Base-by-base conservation (phyloP, 2,113 vertebrate genomes). In the Hylia prasina region DNA sequence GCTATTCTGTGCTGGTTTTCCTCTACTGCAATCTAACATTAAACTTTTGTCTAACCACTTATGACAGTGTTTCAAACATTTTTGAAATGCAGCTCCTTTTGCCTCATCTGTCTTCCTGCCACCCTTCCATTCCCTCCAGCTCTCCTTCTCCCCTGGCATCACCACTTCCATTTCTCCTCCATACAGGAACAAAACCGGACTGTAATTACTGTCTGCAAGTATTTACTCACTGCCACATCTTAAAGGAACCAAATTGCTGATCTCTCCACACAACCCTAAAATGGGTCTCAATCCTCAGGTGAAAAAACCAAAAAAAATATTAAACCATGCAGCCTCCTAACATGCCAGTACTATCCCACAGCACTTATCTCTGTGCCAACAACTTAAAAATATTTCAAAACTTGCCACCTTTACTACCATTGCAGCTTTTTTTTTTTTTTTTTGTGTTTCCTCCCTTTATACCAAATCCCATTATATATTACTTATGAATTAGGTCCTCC, bases 71-170 rank as follows among this genome's bases (percentile, higher is more conserved):
- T 90, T 69, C 53, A 88, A 92, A 33, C 28, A 18, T 48, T 86
- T 93, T 86, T 61, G 73, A 94, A 90, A 73, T 70, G 58, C 66
- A 93, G 10, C 17, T 40, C 28, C 23, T 88, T 90, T 69, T 53
- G 14, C 64, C 63, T 94, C 82, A 92, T 93, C 54, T 54, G 56
- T 94, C 86, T 94, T 96, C 75, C 88, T 93, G 88, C 58, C 75
- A 83, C 54, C 31, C 11, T 73, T 63, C 57, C 27, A 23, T 79
- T 80, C 61, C 65, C 47, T 83, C 68, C 18, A 63, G 31, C 33
- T 54, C 19, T 95, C 61, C 40, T 85, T 70, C 45, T 90, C 31
- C n/a, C 37, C 57, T 69, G 58, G 25, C 39, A 85, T 48, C 57
- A 76, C 28, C 31, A 85, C 44, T 66, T 91, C 42, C 28, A 83